Conservation (phyloP, 2,113 vertebrate species). For the Proterorhinus semilunaris region DNA sequence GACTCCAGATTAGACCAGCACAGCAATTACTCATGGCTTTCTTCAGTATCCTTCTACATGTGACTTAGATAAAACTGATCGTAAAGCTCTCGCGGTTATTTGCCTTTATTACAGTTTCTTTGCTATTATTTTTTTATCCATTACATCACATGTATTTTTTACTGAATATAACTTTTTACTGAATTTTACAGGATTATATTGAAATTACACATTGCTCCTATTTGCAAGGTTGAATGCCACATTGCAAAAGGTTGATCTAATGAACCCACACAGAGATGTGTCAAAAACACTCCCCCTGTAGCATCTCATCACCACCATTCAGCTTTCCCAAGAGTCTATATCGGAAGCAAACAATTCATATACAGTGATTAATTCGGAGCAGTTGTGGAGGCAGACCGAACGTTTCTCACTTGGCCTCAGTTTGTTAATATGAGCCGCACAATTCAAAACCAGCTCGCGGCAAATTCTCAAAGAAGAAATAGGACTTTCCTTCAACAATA, state of each 20-base stretch:
- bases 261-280: not conserved
- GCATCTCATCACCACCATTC: slow-evolving; percentile 41
- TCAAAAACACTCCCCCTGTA: slow-evolving; percentile 16
- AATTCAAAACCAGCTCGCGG: slow-evolving; percentile 52
- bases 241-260: not conserved
- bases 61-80: no score
- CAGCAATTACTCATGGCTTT: no score
- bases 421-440: slow-evolving; percentile 56
- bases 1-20: no score
- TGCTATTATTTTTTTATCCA: no score
- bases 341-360: slow-evolving; percentile 62
- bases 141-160: no score
- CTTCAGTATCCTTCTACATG: no score
- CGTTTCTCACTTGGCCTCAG: slow-evolving; percentile 30
- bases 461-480: slow-evolving; percentile 63
- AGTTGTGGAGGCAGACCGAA: slow-evolving; percentile 37
- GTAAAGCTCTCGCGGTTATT: no score
- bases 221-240: not conserved
- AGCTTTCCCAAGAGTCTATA: slow-evolving; percentile 37
- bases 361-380: slow-evolving; percentile 61
- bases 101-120: no score
- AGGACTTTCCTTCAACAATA: slow-evolving; percentile 53
- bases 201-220: not conserved
- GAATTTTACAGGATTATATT: not conserved
- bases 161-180: no score